Evolutionary conservation across 2,113 vertebrate species (phyloP).

Genomic region (Indri indri): DNA sequence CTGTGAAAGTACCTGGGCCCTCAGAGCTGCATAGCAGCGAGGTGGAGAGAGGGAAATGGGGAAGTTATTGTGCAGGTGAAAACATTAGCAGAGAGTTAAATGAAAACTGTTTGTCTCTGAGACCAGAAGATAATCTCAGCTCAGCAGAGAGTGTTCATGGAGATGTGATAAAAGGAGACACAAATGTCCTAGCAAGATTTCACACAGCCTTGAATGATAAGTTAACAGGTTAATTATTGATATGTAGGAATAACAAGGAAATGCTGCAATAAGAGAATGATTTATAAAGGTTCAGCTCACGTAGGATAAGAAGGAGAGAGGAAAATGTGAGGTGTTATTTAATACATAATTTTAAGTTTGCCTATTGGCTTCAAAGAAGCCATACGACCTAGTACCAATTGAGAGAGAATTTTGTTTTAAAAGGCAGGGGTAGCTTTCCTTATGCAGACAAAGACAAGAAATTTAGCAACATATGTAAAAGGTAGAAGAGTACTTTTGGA

Average conservation of each 20-base stretch:
- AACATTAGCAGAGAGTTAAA: not conserved
- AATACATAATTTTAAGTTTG: not conserved
- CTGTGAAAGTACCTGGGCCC: not conserved
- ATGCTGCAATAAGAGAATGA: accelerated
- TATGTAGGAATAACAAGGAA: not conserved
- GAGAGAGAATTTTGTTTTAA: too few species aligned
- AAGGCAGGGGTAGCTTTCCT: accelerated
- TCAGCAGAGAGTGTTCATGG: not conserved
- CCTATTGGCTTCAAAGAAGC: too few species aligned
- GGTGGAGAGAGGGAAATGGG: not conserved
- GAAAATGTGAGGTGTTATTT: not conserved
- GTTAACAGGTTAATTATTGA: not conserved
- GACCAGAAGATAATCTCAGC: not conserved
- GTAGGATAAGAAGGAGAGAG: not conserved
- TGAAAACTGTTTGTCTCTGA: not conserved
- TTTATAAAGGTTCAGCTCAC: too few species aligned
- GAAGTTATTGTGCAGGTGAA: accelerated
- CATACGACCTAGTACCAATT: not conserved
- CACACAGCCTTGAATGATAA: accelerated
- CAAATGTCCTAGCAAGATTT: not conserved
- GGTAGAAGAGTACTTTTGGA: not conserved
- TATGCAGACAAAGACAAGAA: not conserved
- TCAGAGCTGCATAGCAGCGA: accelerated
- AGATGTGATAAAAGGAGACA: not conserved
- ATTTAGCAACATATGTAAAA: not conserved